These are phyloP conservation scores for Oscheius sp. DNA, from an alignment of 2,888 invertebrate species.

Conservation along the genomic window DNA sequence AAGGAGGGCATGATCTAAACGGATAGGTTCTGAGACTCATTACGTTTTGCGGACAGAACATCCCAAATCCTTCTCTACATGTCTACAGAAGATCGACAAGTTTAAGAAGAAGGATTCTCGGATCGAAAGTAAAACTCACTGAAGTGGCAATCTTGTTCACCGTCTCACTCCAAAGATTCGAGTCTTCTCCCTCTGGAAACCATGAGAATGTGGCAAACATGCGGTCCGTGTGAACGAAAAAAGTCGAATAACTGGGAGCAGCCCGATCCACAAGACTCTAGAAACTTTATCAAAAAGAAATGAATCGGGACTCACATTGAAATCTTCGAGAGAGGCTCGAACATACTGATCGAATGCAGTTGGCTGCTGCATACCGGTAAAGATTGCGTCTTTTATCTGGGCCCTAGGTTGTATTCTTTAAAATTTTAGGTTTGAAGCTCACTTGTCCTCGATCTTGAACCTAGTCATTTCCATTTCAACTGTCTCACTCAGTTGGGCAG, in stretches of 20 bases:
- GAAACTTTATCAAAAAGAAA: slow-evolving; percentile 17
- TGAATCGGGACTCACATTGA: slow-evolving; percentile 40
- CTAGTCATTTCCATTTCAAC: slow-evolving; percentile 58
- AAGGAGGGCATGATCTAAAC: slow-evolving; percentile 62
- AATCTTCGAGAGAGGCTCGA: slow-evolving; percentile 51
- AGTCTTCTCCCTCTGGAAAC: slow-evolving; percentile 53
- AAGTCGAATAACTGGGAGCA: slow-evolving; percentile 59
- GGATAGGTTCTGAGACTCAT: too few relatives aligned
- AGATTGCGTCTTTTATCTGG: slow-evolving; percentile 49
- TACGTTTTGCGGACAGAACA: too few relatives aligned
- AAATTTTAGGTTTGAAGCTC: neutral
- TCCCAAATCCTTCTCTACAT: too few relatives aligned
- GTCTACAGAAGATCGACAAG: too few relatives aligned
- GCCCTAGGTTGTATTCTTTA: slow-evolving; percentile 20
- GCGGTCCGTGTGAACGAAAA: slow-evolving; percentile 53
- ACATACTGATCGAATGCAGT: slow-evolving; percentile 61
- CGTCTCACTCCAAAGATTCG: slow-evolving; percentile 44
- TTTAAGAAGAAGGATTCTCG: neutral
- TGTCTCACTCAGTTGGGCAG: slow-evolving; percentile 56
- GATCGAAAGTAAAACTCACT: slow-evolving; percentile 6
- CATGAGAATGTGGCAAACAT: slow-evolving; percentile 63
- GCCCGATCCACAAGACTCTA: slow-evolving; percentile 54
- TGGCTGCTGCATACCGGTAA: slow-evolving; percentile 54
- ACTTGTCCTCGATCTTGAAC: slow-evolving; percentile 44
- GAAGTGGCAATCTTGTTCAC: slow-evolving; percentile 40